Conservation (phyloP, 2,797 vertebrate species). For the Rhinichthys osculus region DNA sequence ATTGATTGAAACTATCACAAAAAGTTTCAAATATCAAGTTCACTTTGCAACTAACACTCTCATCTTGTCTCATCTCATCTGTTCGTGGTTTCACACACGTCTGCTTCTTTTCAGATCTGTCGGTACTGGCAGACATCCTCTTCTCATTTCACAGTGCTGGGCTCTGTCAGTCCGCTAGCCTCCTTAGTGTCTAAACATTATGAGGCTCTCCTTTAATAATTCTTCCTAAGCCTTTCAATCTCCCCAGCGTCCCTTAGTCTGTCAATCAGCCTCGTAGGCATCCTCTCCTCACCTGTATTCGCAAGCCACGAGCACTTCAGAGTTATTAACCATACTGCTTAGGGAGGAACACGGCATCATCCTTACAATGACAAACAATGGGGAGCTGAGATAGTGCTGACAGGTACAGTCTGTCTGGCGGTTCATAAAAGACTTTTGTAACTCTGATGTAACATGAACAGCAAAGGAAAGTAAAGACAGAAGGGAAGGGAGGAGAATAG, state of each 20-base stretch:
- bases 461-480: constrained; percentile 15
- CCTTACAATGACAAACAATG: constrained; percentile 22
- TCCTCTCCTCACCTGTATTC: constrained; percentile 42
- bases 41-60: background rate
- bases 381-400: constrained; percentile 32
- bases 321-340: constrained; percentile 27
- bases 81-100: background rate
- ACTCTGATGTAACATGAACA: constrained; percentile 29
- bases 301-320: constrained; percentile 15
- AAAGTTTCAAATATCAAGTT: constrained; percentile 7
- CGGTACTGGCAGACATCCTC: background rate
- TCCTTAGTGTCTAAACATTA: constrained; percentile 41
- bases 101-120: constrained; percentile 17
- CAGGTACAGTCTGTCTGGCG: constrained; percentile 34
- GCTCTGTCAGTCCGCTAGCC: constrained; percentile 4
- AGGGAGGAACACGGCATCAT: constrained; percentile 13
- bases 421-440: constrained; percentile 19
- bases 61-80: constrained; percentile 8
- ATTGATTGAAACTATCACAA: background rate
- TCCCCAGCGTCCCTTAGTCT: constrained; percentile 16
- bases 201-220: constrained; percentile 49
- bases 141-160: constrained; percentile 12
- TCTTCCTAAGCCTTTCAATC: constrained; percentile 32
- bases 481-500: constrained; percentile 30
- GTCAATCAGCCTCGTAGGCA: constrained; percentile 40